Evolutionary conservation across 2,113 vertebrate species (phyloP), one percentile per base, ranked within the genome.

Genomic region (Glaucidium brasilianum): DNA sequence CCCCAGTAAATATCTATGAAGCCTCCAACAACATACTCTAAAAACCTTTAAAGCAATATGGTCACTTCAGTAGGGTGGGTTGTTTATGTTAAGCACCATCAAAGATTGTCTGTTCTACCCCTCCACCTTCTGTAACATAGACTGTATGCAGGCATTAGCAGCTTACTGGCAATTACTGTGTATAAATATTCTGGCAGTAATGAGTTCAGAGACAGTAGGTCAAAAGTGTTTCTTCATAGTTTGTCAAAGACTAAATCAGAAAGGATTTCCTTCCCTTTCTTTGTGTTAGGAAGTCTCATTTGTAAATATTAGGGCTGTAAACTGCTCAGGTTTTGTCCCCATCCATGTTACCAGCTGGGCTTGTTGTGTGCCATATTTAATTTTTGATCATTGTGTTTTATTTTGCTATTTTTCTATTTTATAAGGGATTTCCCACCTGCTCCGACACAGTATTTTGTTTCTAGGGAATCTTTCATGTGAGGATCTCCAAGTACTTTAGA

Each of bases 241-340:
- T 90, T 84, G 90, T 75, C 52, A 19, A 72, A 79, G 84, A 49
- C 66, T 59, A 47, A 37, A 69, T 71, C 2, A 26, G 78, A 94
- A 85, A 80, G 74, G 35, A 41, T 94, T 96, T 94, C 92, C 88
- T 60, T 80, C 88, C 32, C 7, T 87, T 29, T 81, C 75, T 88
- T 84, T 84, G 41, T 58, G 17, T 67, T 88, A 80, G 50, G 55
- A 74, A 92, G 60, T 71, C 41, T 56, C 66, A 55, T 86, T 82
- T 68, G 67, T 91, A 94, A 91, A 85, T 78, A 56, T 75, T 78
- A 75, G 62, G 67, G 26, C 58, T 88, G 37, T 78, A 68, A 85
- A 39, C n/a, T 6, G 22, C 39, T 94, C 29, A 26, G 8, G 7
- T 95, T 94, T 92, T 91, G 56, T 91, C 84, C 29, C 55, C 66